Percentiles rank a stretch among this genome's conserved stretches.
phyloP scores from a whole-genome alignment of 2,113 vertebrate genomes.

The Crotophaga sulcirostris region DNA sequence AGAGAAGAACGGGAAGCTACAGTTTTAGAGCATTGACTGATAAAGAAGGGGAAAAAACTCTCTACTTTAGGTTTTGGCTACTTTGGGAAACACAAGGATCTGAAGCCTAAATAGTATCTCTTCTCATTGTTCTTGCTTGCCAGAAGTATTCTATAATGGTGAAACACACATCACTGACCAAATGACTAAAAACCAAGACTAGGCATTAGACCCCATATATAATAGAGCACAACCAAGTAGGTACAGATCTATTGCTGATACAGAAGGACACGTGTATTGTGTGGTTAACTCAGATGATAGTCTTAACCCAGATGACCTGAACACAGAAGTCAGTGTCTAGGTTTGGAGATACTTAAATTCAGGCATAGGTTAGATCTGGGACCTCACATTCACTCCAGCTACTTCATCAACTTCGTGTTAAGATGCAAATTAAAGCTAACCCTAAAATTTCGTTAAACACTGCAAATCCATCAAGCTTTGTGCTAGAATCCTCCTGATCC shows the following conservation, averaged over 20 bases:
- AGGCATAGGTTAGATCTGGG: not conserved
- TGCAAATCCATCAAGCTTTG: not conserved
- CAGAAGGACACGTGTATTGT: not conserved
- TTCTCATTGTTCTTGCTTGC: not conserved
- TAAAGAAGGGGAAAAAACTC: rapidly evolving
- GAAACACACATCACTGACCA: not conserved
- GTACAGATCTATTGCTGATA: not conserved
- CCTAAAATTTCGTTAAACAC: not conserved
- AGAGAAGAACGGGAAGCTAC: not conserved
- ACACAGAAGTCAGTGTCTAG: not conserved
- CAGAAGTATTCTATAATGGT: not conserved
- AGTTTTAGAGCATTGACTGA: not conserved
- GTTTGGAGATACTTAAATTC: not conserved
- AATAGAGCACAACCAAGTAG: not conserved
- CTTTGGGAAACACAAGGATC: not conserved
- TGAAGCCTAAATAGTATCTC: not conserved
- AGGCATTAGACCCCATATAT: not conserved
- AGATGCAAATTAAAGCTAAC: not conserved
- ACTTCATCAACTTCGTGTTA: not conserved
- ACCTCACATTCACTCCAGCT: not conserved
- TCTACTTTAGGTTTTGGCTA: not conserved
- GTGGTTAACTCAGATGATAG: not conserved
- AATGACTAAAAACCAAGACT: not conserved
- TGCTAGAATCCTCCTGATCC: not conserved
- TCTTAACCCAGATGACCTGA: not conserved